Base-by-base conservation (phyloP, 2,113 vertebrate genomes). In the Sigmodon hispidus region DNA sequence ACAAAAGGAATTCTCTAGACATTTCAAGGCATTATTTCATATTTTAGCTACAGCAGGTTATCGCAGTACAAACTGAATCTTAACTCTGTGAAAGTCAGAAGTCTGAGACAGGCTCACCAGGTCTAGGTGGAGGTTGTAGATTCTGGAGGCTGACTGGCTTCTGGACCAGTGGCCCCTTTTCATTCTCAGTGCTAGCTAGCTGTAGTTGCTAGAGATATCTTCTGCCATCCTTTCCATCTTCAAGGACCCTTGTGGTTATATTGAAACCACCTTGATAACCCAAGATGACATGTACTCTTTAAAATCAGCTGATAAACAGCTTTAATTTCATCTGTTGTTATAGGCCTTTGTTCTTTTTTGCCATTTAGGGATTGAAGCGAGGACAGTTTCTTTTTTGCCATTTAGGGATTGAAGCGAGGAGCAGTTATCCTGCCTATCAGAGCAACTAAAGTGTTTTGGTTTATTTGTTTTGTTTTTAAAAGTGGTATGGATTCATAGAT, bases 341-440 rank as follows among this genome's bases (percentile, higher is more conserved):
- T n/a, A n/a, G n/a, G 17, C 61, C 12, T 79, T 61, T 45, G 31
- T 90, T 95, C 8, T 6, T 34, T 48, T 67, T 92, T 94, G 57
- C 34, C 91, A 31, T 69, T 52, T 84, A 90, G 61, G 16, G 50
- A 65, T 84, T 65, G 76, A 5, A 36, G 52, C 76, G 19, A 65
- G 29, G 73, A 40, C 65, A 61, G n/a, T 94, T 31, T 95, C 61
- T 88, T 34, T 48, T 67, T 92, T 94, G 57, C 34, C 91, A 31
- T 69, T 52, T 84, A 90, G 61, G 16, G 50, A 65, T 84, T 65
- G 76, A 5, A 36, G 52, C 76, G 70, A 21, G 36, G 10, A 65
- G 29, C 12, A 76, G 4, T 72, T 73, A 59, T 80, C 79, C 52
- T 65, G n/a, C 22, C 55, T 94, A 4, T 10, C 50, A 88, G 3